A percentile compares a stretch with the other conserved stretches of the same genome.
These are phyloP conservation scores for Acinonyx jubatus DNA, from an alignment of 2,113 vertebrate species.

Conservation along the genomic window DNA sequence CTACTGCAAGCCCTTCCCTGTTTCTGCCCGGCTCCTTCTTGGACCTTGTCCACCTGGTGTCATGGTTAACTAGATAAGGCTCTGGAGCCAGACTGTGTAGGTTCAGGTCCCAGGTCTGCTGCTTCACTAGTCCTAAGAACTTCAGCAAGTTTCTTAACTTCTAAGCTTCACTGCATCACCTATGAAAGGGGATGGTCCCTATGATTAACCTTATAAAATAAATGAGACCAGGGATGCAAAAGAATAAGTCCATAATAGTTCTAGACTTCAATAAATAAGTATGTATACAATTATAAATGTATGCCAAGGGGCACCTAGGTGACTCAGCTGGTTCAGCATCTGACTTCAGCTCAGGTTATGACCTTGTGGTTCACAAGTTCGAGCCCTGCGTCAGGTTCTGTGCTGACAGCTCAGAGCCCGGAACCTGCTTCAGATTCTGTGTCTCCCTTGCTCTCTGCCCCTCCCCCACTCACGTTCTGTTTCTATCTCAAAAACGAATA, in stretches of 20 bases:
- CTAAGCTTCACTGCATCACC: not conserved
- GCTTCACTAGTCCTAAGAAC: not conserved
- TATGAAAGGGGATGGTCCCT: not conserved
- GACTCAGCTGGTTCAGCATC: too few relatives aligned
- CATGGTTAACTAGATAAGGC: not conserved
- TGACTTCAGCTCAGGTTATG: too few relatives aligned
- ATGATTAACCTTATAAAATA: not conserved
- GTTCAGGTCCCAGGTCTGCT: not conserved
- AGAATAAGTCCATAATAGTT: not conserved
- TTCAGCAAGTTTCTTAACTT: not conserved
- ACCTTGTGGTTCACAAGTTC: too few relatives aligned
- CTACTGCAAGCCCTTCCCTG: not conserved
- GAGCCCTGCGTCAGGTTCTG: too few relatives aligned
- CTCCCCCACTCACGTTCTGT: too few relatives aligned
- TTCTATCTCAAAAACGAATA: too few relatives aligned
- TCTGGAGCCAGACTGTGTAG: not conserved
- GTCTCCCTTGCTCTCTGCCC: too few relatives aligned
- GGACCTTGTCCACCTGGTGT: not conserved
- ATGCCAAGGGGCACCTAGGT: not conserved
- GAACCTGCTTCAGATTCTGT: too few relatives aligned
- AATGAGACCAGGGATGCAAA: not conserved
- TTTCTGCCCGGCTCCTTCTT: not conserved
- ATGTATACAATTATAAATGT: not conserved
- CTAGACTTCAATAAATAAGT: not conserved
- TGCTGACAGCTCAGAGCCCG: too few relatives aligned